These are phyloP conservation scores for Megaleporinus macrocephalus DNA, from an alignment of 2,113 vertebrate species.

Conservation along the genomic window DNA sequence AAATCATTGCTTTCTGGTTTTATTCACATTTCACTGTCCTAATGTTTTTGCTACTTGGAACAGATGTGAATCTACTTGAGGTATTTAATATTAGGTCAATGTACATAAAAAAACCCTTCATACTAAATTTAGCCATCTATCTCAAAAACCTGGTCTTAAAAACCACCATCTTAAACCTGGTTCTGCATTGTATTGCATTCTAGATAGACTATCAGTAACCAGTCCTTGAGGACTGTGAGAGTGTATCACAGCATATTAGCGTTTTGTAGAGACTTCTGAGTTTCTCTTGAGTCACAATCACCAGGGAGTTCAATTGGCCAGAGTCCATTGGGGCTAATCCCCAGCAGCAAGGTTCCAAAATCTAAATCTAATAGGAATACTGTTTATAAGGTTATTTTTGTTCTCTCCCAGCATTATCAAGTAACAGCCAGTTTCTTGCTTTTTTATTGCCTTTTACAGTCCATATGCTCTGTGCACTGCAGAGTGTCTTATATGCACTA, in stretches of 20 bases:
- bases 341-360: not conserved
- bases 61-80: constrained; percentile 8
- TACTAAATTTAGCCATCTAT: not conserved
- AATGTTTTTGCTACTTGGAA: too few relatives aligned
- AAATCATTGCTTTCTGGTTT: too few relatives aligned
- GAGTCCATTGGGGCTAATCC: not conserved
- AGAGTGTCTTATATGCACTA: too few relatives aligned
- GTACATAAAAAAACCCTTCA: not conserved
- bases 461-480: too few relatives aligned
- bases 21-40: too few relatives aligned
- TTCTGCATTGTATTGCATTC: not conserved
- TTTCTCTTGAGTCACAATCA: not conserved
- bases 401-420: not conserved
- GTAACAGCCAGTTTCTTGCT: not conserved
- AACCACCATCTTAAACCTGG: not conserved
- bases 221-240: not conserved
- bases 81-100: constrained; percentile 50
- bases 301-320: not conserved
- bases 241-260: not conserved
- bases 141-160: not conserved
- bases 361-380: not conserved
- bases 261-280: not conserved
- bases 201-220: not conserved
- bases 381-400: not conserved
- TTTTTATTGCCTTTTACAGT: not conserved